These are phyloP conservation scores for Xenentodon cancila DNA, from an alignment of 2,797 vertebrate genomes.

Conservation along the genomic window DNA sequence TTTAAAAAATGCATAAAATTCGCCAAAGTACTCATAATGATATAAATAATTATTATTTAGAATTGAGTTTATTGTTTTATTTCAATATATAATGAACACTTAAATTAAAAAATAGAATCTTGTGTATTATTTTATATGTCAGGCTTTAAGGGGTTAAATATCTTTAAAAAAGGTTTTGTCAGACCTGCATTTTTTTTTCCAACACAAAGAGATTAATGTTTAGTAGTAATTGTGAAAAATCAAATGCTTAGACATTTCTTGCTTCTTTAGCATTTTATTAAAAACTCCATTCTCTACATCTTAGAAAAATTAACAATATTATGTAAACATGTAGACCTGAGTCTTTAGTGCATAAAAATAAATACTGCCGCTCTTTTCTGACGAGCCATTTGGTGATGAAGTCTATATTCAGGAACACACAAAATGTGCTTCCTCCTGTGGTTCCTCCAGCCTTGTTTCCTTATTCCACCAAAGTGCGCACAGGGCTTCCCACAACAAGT, in stretches of 20 bases:
- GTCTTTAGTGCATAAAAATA: conserved; percentile 58
- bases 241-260: not conserved
- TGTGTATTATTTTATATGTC: no score
- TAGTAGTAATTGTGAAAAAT: not conserved
- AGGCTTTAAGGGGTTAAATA: no score
- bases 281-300: conserved; percentile 31
- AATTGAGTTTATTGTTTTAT: no score
- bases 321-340: conserved; percentile 67
- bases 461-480: conserved; percentile 34
- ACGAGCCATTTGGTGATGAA: not conserved
- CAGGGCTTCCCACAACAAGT: conserved; percentile 40
- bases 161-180: no score
- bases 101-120: no score
- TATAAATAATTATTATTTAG: no score
- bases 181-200: no score
- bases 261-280: conserved; percentile 55
- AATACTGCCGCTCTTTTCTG: conserved; percentile 47
- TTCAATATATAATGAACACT: no score
- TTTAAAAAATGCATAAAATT: no score
- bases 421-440: conserved; percentile 13
- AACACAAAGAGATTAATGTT: no score
- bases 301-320: conserved; percentile 42
- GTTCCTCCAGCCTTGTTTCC: conserved; percentile 19
- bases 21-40: no score
- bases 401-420: not conserved